Evolutionary conservation across 2,113 vertebrate species (phyloP), one percentile per base, ranked within the genome.

Genomic region (Tragulus kanchil): DNA sequence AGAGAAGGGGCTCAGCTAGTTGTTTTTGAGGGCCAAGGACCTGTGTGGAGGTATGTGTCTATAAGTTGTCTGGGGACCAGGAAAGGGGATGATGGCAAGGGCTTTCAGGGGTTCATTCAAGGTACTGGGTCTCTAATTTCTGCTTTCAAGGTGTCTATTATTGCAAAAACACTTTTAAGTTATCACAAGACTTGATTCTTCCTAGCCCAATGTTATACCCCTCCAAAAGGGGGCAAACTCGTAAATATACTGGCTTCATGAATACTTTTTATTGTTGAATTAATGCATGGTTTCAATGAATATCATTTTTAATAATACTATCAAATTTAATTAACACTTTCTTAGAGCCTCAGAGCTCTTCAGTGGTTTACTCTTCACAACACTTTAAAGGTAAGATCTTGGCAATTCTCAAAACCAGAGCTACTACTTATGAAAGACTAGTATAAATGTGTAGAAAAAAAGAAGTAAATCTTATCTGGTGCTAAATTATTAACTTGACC

Each of bases 401-500:
- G 83, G 6, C 48, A 94, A 54, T 78, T 90, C 48, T 97, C n/a
- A 95, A 78, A 84, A 10, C 64, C 54, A 73, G 52, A 89, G 45
- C 31, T 31, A 85, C 13, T 64, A 14, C 17, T 96, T 45, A 45
- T 58, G 88, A 92, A 94, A 69, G 9, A 28, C 62, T 83, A 42
- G 52, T n/a, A 65, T 65, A 67, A 77, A 48, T 31, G 6, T 15
- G 11, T 56, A 88, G 52, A 67, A 96, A 95, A 90, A 96, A 86
- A 28, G 19, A 28, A 50, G 71, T 52, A 77, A 73, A 92, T 94
- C 77, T 87, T 75, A 90, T 52, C 73, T 86, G n/a, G 85, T 87
- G 62, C 36, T 94, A 67, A 79, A 94, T 94, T 95, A 96, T 87
- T 79, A 90, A 92, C 11, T 95, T 97, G 77, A 75, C 89, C 82